Conservation (phyloP, 2,888 invertebrate species). For the Machimus atricapillus region DNA sequence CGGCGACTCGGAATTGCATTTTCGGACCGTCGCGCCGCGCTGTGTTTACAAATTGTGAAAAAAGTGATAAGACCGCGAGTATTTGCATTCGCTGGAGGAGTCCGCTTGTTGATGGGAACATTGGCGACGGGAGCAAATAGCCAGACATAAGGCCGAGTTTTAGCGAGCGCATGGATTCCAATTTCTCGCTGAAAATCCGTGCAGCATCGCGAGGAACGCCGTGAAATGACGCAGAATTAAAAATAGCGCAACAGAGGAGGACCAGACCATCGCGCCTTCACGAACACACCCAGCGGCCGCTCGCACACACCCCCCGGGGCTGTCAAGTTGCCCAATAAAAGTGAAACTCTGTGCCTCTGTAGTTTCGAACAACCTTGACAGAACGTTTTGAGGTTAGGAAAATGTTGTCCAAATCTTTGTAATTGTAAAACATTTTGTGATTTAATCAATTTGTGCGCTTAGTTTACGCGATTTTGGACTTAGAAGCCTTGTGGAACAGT, state of each 20-base stretch:
- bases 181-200: neutral
- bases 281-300: neutral
- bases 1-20: neutral
- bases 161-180: neutral
- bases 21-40: neutral
- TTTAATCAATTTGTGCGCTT: neutral
- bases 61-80: neutral
- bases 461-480: neutral
- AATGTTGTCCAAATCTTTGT: slow-evolving; percentile 4
- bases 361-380: slow-evolving; percentile 22
- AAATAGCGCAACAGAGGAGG: slow-evolving; percentile 44
- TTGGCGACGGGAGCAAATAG: neutral
- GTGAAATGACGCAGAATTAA: slow-evolving; percentile 46
- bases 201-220: neutral
- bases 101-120: neutral
- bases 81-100: neutral
- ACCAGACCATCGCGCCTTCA: slow-evolving; percentile 10
- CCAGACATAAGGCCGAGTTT: neutral
- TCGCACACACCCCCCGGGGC: neutral
- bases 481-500: neutral
- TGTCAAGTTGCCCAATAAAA: neutral
- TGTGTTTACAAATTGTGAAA: slow-evolving; percentile 23
- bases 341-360: neutral
- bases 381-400: slow-evolving; percentile 33
- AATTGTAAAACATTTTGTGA: slow-evolving; percentile 5